These are phyloP conservation scores for Melinaea menophilus DNA, from an alignment of 2,888 invertebrate species.

Conservation along the genomic window DNA sequence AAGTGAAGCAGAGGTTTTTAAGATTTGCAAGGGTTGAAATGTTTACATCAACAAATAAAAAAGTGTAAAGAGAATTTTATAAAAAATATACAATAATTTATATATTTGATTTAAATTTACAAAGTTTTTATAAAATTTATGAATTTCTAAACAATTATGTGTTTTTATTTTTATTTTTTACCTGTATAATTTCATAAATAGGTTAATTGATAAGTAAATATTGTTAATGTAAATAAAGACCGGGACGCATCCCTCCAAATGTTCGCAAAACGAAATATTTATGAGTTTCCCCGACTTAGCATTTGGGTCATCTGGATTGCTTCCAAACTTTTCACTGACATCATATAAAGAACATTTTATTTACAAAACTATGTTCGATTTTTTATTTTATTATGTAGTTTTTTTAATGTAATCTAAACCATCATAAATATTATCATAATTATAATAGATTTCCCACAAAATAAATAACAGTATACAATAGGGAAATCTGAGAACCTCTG, in stretches of 20 bases:
- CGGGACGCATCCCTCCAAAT: constrained; percentile 34
- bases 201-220: constrained; percentile 33
- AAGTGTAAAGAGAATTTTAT: too few species aligned
- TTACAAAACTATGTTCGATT: constrained; percentile 37
- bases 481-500: constrained; percentile 46
- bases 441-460: constrained; percentile 11
- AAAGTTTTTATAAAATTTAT: neutral
- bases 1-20: neutral
- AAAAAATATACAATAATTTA: too few species aligned
- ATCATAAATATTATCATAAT: constrained; percentile 1
- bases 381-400: neutral
- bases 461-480: constrained; percentile 42
- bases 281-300: constrained; percentile 48
- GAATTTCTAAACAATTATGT: neutral
- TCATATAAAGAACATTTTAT: constrained; percentile 42
- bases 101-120: too few species aligned
- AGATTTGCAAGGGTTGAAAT: neutral
- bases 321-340: constrained; percentile 62
- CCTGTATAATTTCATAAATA: constrained; percentile 23
- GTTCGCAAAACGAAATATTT: constrained; percentile 54
- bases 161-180: constrained; percentile 22
- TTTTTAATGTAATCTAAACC: neutral
- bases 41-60: too few species aligned
- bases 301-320: constrained; percentile 70
- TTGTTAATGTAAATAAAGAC: constrained; percentile 29